Evolutionary conservation across 37 sponge, comb jelly and placozoan genomes (phyloP).

Genomic region (Cliona cf. orientalis): DNA sequence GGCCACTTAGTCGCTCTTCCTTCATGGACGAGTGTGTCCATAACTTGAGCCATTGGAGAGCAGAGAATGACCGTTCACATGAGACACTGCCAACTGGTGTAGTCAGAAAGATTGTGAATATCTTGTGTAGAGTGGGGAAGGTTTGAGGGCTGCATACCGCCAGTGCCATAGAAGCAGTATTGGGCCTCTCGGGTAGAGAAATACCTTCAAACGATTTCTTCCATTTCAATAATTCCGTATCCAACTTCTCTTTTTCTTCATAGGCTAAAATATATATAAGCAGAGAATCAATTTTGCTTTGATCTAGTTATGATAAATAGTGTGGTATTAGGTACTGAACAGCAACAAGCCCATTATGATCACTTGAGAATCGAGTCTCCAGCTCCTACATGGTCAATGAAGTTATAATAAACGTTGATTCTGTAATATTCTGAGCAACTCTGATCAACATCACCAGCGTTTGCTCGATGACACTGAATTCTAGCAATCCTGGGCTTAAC

Average conservation of each 20-base stretch:
- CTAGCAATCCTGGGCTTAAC: conserved; percentile 36
- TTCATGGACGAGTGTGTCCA: conserved; percentile 32
- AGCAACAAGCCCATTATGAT: conserved; percentile 25
- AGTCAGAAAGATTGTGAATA: conserved; percentile 31
- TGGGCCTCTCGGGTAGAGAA: conserved; percentile 7
- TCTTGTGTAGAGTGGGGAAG: conserved; percentile 31
- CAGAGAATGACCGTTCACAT: conserved; percentile 40
- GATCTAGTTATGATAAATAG: conserved; percentile 8
- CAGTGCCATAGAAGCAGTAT: conserved; percentile 2
- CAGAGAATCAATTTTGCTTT: background rate
- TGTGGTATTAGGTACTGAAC: conserved; percentile 22
- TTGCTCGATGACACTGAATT: conserved; percentile 23
- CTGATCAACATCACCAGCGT: conserved; percentile 32
- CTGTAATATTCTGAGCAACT: conserved; percentile 29
- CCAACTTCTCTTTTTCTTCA: background rate
- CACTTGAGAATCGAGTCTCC: conserved; percentile 27
- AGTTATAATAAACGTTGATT: conserved; percentile 13
- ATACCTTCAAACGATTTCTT: conserved; percentile 28
- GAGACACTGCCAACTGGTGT: conserved; percentile 35
- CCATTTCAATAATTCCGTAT: conserved; percentile 6
- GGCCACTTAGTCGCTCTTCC: conserved; percentile 28
- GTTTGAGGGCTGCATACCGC: conserved; percentile 14
- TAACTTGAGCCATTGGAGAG: conserved; percentile 18
- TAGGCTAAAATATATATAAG: conserved; percentile 13
- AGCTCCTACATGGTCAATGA: conserved; percentile 41